Evolutionary conservation across 2,888 invertebrate genomes (phyloP), one percentile per base, ranked within the genome.

Genomic region (Charanyca ferruginea): DNA sequence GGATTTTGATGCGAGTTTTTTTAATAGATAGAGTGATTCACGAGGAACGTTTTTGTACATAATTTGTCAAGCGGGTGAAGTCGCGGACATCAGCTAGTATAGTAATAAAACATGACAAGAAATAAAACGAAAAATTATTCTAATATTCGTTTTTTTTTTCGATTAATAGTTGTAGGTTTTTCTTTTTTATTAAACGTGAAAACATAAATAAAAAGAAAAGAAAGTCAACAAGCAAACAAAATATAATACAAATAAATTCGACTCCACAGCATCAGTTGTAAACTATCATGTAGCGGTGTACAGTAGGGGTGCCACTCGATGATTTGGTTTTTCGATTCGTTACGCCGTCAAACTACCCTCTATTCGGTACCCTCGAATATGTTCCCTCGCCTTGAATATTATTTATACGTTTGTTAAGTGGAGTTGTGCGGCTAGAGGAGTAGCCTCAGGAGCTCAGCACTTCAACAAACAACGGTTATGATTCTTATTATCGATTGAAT

Each of bases 241-340:
- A 69, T 25, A 20, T 18, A 35, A 6, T 64, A 77, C 32, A 54
- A 55, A 81, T 13, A 71, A 57, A 23, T 49, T 35, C 80, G 72
- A 83, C 92, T 95, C 94, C 80, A 93, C 66, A 32, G 69, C 68
- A 62, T 84, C 77, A 75, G 65, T 82, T 87, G 85, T 87, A 88
- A 94, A 95, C 95, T 95, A 95, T 95, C 94, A 94, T 94, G 93
- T 92, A 93, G 93, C 90, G 91, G 93, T 90, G 89, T 93, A 87
- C 92, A 87, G 90, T 91, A 94, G 95, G 95, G 95, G 95, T 93
- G 94, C 94, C 89, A 94, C 95, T 95, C 94, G 94, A 95, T 95
- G 95, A 95, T 95, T 95, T 95, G 95, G 95, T 95, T 95, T 95
- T 94, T 94, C 95, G 94, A 95, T 95, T 95, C 95, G 95, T 95